Base-by-base conservation (phyloP, 2,113 vertebrate genomes). In the Podiceps cristatus region DNA sequence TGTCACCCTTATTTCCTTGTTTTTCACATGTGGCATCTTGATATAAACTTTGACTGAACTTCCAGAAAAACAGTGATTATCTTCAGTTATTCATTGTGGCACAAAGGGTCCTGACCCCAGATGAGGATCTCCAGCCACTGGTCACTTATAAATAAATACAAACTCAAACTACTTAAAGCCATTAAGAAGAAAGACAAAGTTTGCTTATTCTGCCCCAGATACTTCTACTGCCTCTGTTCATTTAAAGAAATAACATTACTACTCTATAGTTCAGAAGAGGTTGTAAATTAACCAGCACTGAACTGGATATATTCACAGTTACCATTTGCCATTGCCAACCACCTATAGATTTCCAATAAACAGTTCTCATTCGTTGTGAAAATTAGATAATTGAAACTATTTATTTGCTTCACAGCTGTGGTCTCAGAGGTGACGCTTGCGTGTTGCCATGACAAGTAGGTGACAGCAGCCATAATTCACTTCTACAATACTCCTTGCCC, bases 311-410 rank as follows among this genome's bases (percentile, higher is more conserved):
- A 78, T 67, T 83, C 92, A 73, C 72, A 96, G 88, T 73, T 45
- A 16, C 89, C 68, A 91, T 97, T 98, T 95, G 79, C 96, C 68
- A 97, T 78, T 97, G 95, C 96, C 94, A 98, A 6, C 90, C 59
- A 66, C 66, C 71, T 97, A 98, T 98, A 96, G 98, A 98, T 98
- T 98, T 98, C 98, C 97, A 96, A 97, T 98, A 97, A 97, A 67
- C 88, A 96, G 92, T 53, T 90, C 96, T 96, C 97, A 96, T 97
- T 98, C 96, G 94, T 95, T 98, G 96, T 91, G 94, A 96, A 98
- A 98, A 98, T 98, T 93, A 96, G 94, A 94, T 97, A 97, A 98
- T 97, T 98, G 95, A 98, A 98, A 96, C 97, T 92, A 97, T 97
- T 96, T 97, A 52, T 97, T 97, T 95, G 72, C 92, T 97, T 93